Percentiles rank a stretch among this genome's conserved stretches.
Evolutionary conservation across 2,888 invertebrate species (phyloP).

Genomic region (Spisula subtruncata): DNA sequence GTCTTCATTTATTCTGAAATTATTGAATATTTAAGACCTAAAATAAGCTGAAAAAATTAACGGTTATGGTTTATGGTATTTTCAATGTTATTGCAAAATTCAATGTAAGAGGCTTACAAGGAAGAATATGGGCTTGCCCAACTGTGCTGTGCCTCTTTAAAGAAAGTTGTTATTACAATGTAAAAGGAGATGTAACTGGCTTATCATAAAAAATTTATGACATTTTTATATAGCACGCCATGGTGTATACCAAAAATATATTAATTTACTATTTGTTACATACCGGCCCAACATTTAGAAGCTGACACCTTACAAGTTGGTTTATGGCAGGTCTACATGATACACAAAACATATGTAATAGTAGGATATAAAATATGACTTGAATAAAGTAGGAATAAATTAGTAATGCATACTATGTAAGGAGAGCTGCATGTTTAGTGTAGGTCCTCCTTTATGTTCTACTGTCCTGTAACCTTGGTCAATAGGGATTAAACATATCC

Average conservation of each 20-base stretch:
- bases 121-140: too few species aligned
- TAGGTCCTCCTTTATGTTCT: not conserved
- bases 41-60: too few species aligned
- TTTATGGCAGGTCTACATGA: slow-evolving; percentile 20
- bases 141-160: too few species aligned
- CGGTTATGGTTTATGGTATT: too few species aligned
- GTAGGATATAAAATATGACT: not conserved
- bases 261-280: not conserved
- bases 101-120: too few species aligned
- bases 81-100: too few species aligned
- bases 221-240: too few species aligned
- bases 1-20: too few species aligned
- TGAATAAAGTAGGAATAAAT: not conserved
- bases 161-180: too few species aligned
- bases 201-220: too few species aligned
- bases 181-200: too few species aligned
- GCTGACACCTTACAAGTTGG: not conserved
- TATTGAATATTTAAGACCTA: too few species aligned
- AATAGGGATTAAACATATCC: slow-evolving; percentile 24
- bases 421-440: not conserved
- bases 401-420: slow-evolving; percentile 1
- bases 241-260: not conserved
- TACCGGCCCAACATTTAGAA: not conserved
- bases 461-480: slow-evolving; percentile 14
- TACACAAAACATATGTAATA: not conserved